Percentiles rank a stretch among this genome's conserved stretches.
Evolutionary conservation across 2,888 invertebrate genomes (phyloP).

Genomic region (Euzetes globulus): DNA sequence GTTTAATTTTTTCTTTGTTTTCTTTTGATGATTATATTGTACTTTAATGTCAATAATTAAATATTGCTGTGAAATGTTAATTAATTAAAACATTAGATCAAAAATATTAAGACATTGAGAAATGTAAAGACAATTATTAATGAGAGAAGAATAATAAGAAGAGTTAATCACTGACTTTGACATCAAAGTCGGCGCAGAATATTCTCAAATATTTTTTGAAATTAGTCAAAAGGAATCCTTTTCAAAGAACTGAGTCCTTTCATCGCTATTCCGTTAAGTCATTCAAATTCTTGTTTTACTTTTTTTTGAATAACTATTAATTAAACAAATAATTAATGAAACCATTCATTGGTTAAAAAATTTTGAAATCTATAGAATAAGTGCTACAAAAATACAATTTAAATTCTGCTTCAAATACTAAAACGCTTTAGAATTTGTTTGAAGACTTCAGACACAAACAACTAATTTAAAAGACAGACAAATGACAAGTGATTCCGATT

Average conservation of each 20-base stretch:
- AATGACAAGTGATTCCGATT: neutral
- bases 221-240: no score
- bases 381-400: no score
- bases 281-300: neutral
- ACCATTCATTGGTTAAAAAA: no score
- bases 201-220: neutral
- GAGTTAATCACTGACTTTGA: no score
- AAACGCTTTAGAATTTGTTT: no score
- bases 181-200: no score
- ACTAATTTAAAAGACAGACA: neutral
- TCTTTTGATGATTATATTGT: neutral
- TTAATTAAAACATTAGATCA: neutral
- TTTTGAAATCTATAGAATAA: no score
- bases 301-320: neutral
- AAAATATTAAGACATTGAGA: neutral
- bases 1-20: no score
- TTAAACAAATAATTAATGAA: neutral
- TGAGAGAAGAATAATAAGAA: no score
- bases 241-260: neutral
- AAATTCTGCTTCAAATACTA: no score
- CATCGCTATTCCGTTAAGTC: neutral
- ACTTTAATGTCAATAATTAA: neutral
- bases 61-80: neutral
- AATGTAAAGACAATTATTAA: no score
- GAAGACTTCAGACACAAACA: no score